These are phyloP conservation scores for Psophia crepitans DNA, from an alignment of 2,113 vertebrate genomes.

Conservation along the genomic window DNA sequence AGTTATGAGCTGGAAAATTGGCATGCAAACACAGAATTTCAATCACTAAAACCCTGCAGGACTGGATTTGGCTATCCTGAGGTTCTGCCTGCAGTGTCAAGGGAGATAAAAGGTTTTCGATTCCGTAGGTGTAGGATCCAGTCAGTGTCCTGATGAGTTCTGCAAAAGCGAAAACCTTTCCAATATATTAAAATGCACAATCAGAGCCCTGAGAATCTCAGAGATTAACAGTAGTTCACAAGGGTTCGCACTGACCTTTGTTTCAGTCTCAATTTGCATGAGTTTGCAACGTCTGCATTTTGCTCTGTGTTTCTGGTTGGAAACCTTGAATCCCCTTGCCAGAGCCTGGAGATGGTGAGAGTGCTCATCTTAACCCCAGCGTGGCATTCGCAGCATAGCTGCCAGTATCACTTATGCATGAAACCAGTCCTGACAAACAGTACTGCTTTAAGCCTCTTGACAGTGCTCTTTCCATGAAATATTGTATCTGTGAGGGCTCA, in stretches of 20 bases:
- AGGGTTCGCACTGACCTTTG: slow-evolving; percentile 47
- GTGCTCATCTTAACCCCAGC: background rate
- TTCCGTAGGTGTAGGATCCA: background rate
- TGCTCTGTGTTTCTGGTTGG: slow-evolving; percentile 5
- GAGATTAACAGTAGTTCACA: slow-evolving; percentile 49
- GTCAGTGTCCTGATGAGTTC: background rate
- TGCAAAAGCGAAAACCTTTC: slow-evolving; percentile 6
- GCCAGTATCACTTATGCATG: background rate
- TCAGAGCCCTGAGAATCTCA: slow-evolving; percentile 19
- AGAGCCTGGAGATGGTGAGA: background rate
- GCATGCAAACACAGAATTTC: slow-evolving; percentile 64
- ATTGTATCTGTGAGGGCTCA: background rate
- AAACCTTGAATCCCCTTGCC: slow-evolving; percentile 47
- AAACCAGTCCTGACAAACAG: background rate
- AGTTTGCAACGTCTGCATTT: slow-evolving; percentile 45
- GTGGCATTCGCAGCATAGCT: background rate
- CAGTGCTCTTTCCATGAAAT: background rate
- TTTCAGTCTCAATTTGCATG: slow-evolving; percentile 50
- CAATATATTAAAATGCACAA: slow-evolving; percentile 31
- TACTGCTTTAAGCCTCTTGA: background rate
- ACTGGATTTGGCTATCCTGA: background rate
- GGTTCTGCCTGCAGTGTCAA: background rate
- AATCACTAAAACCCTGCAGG: slow-evolving; percentile 51
- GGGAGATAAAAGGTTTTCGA: background rate
- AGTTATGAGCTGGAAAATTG: slow-evolving; percentile 70